Evolutionary conservation across 2,113 vertebrate species (phyloP).

Genomic region (Ivindomyrus marchei): DNA sequence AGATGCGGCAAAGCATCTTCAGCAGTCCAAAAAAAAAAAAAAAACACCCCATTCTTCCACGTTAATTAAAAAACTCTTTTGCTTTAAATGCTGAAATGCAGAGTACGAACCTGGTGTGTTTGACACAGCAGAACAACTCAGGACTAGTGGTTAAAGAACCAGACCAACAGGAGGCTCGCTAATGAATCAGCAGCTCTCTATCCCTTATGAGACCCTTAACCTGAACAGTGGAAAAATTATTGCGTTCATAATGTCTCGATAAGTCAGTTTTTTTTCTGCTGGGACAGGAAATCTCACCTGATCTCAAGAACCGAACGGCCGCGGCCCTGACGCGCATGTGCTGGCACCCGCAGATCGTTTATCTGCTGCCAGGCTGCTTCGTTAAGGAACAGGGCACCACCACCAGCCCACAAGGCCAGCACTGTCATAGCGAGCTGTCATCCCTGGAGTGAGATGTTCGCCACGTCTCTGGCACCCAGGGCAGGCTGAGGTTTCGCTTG

Average conservation of each 20-base stretch:
- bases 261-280: not conserved
- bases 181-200: not conserved
- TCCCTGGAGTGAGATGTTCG: slow-evolving; percentile 19
- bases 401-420: not conserved
- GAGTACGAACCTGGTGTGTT: not conserved
- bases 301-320: not conserved
- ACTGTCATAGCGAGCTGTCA: slow-evolving; percentile 17
- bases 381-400: slow-evolving; percentile 15
- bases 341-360: not conserved
- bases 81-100: not conserved
- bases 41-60: not conserved
- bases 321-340: not conserved
- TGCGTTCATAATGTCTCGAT: not conserved
- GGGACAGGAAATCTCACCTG: not conserved
- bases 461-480: slow-evolving; percentile 7
- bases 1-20: not conserved
- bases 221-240: not conserved
- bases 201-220: not conserved
- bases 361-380: slow-evolving; percentile 47
- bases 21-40: not conserved
- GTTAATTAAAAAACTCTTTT: not conserved
- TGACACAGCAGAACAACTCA: not conserved
- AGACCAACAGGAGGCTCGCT: not conserved
- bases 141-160: not conserved
- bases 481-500: slow-evolving; percentile 18